phyloP scores from a whole-genome alignment of 1,140 invertebrate species.

The Pemphigus obesinymphae region DNA sequence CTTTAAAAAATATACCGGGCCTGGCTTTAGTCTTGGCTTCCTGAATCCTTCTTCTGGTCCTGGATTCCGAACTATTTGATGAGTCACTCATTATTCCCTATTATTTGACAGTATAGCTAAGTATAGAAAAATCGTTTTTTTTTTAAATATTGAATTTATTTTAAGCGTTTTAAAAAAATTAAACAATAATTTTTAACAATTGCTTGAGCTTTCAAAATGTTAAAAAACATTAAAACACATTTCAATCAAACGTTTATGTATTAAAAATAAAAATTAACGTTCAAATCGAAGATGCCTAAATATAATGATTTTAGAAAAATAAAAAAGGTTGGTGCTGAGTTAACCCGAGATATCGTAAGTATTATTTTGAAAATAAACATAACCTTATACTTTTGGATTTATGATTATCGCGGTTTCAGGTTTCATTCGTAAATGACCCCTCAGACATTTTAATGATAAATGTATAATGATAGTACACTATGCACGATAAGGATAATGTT shows the following conservation, averaged over 20 bases:
- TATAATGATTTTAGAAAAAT: neutral
- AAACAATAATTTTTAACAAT: no score
- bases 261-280: neutral
- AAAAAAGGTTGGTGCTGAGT: neutral
- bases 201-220: neutral
- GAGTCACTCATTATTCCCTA: slow-evolving; percentile 26
- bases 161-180: neutral
- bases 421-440: no score
- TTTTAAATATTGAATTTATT: neutral
- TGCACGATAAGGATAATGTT: neutral
- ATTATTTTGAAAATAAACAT: slow-evolving; percentile 5
- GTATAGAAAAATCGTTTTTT: neutral
- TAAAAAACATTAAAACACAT: neutral
- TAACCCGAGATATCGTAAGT: neutral
- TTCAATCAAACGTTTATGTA: neutral
- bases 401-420: no score
- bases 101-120: no score
- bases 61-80: slow-evolving; percentile 24
- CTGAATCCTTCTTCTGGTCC: slow-evolving; percentile 67
- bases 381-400: neutral
- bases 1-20: slow-evolving; percentile 60
- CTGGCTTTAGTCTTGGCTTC: slow-evolving; percentile 83
- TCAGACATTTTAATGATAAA: no score
- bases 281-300: neutral
- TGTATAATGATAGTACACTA: neutral